Conservation (phyloP, 2,888 invertebrate genomes). For the Cylindroiulus punctatus region DNA sequence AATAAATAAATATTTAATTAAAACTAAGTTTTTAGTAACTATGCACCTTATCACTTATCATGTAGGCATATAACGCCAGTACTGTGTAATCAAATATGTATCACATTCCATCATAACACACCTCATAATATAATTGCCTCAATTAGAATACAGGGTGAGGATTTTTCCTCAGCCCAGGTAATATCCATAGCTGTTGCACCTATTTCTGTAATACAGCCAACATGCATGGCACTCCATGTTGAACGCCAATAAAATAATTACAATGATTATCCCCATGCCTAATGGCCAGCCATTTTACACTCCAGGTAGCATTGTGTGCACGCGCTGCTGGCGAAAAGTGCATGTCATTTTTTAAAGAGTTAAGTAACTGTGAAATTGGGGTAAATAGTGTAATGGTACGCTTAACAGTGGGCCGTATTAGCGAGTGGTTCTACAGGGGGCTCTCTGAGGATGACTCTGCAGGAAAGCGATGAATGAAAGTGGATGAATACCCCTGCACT, state of each 20-base stretch:
- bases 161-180: too few species aligned
- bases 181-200: too few species aligned
- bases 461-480: neutral
- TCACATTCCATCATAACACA: too few species aligned
- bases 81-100: too few species aligned
- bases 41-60: too few species aligned
- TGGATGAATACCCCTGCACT: neutral
- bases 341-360: constrained; percentile 18
- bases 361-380: constrained; percentile 11
- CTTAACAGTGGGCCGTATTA: neutral
- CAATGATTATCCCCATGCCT: neutral
- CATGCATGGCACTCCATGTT: neutral
- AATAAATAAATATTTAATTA: too few species aligned
- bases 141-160: too few species aligned
- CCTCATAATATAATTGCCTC: too few species aligned
- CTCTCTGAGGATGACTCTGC: neutral
- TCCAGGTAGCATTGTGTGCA: constrained; percentile 3
- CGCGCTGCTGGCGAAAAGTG: constrained; percentile 2
- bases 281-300: neutral
- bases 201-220: too few species aligned
- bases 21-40: too few species aligned
- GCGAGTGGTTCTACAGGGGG: neutral
- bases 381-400: constrained; percentile 11
- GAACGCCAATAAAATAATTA: neutral
- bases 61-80: too few species aligned